Evolutionary conservation across 2,797 vertebrate species (phyloP).

Genomic region (Hozukius guyotensis): DNA sequence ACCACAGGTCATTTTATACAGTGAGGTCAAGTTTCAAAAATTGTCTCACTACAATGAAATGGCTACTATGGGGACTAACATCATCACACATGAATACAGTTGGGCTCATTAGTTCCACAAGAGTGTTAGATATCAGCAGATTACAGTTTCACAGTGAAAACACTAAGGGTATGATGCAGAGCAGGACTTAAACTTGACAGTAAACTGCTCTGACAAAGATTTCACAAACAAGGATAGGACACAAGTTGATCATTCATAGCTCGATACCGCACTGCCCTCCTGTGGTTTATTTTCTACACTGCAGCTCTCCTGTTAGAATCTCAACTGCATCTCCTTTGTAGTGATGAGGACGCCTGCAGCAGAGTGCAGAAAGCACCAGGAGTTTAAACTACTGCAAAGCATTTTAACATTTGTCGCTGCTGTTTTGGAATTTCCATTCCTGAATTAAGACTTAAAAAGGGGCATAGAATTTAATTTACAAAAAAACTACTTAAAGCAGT

Average conservation of each 20-base stretch:
- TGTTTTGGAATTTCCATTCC: no score
- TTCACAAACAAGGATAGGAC: background rate
- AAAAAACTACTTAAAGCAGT: no score
- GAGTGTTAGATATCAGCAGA: background rate
- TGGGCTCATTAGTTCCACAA: no score
- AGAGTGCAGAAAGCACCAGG: background rate
- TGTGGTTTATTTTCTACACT: constrained; percentile 6
- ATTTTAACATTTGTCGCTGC: background rate
- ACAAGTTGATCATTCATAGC: background rate
- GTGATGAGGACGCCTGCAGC: background rate
- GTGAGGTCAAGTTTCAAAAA: no score
- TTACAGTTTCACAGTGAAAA: background rate
- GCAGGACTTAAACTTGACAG: background rate
- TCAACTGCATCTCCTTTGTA: background rate
- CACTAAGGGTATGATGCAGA: background rate
- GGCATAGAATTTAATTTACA: no score
- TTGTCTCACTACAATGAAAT: no score
- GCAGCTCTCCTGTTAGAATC: background rate
- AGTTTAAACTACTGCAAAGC: background rate
- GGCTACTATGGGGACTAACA: no score
- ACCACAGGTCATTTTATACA: no score
- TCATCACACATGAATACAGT: no score
- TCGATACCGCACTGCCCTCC: constrained; percentile 47
- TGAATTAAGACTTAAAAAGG: no score
- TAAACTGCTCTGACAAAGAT: background rate